Evolutionary conservation across 2,797 vertebrate species (phyloP).

Genomic region (Gouania willdenowi): DNA sequence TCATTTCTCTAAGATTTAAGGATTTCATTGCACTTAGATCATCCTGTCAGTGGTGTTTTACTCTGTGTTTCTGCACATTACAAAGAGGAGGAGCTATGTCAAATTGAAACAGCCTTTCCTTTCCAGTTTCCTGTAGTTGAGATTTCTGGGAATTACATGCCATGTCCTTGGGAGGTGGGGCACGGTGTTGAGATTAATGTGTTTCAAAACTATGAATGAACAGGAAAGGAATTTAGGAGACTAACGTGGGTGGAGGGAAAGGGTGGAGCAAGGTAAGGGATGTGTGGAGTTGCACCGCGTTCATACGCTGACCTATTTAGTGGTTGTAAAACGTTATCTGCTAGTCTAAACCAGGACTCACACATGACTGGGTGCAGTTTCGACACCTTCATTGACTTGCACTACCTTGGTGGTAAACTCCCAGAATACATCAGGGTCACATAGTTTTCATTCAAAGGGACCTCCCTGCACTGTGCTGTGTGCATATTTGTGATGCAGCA

Average conservation of each 20-base stretch:
- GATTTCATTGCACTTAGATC: slow-evolving; percentile 6
- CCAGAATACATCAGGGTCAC: slow-evolving; percentile 58
- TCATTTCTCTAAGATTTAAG: no score
- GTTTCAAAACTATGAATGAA: slow-evolving; percentile 48
- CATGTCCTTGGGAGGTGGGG: slow-evolving; percentile 21
- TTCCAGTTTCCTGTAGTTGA: slow-evolving; percentile 38
- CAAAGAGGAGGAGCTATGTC: slow-evolving; percentile 34
- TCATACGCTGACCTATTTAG: slow-evolving; percentile 20
- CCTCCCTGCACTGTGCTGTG: slow-evolving; percentile 30
- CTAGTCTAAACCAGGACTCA: slow-evolving; percentile 28
- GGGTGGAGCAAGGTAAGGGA: background rate
- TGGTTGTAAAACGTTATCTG: slow-evolving; percentile 24
- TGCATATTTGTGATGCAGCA: background rate
- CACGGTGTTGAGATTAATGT: background rate
- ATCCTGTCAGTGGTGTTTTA: slow-evolving; percentile 11
- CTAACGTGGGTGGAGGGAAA: background rate
- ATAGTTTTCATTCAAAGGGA: slow-evolving; percentile 35
- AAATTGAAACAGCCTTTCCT: slow-evolving; percentile 35
- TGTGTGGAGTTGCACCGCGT: no score
- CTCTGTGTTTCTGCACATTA: slow-evolving; percentile 28
- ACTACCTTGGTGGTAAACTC: slow-evolving; percentile 43
- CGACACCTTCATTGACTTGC: slow-evolving; percentile 41
- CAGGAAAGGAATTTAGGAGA: slow-evolving; percentile 40
- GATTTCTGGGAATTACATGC: slow-evolving; percentile 39
- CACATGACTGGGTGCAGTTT: slow-evolving; percentile 21